Evolutionary conservation across 2,797 vertebrate species (phyloP), one percentile per base, ranked within the genome.

Genomic region (Mergus octosetaceus): DNA sequence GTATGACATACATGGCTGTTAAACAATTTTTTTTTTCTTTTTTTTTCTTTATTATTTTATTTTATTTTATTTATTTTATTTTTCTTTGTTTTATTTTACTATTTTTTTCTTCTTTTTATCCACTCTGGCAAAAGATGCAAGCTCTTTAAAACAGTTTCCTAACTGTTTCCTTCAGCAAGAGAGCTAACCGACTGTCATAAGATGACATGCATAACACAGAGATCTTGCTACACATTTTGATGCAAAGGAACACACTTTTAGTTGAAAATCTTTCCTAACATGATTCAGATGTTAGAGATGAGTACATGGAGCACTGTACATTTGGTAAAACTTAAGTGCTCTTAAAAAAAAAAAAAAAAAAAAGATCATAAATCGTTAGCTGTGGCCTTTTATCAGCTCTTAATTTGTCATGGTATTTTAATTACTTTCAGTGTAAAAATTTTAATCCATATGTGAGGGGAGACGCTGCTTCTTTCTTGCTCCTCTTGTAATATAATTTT

Each of bases 321-420:
- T 96, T 98, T 98, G 97, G 97, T 96, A 97, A 96, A 97, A 96
- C 97, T 98, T 98, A 97, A 98, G 97, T 96, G 94, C 72, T 90
- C 89, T 97, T 93, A 87, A 78, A 91, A 94, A 13, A 94, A 97
- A 27, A 24, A 97, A 47, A 47, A 13, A 51, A 51, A 91, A 97
- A 93, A 94, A 85, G 75, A 95, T 74, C 93, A 94, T 98, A 97
- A 98, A 98, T 97, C 96, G 97, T 97, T 79, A 89, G 83, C 94
- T 93, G 85, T 95, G 95, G 97, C 91, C 97, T 98, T 98, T 98
- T 98, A 98, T 98, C 98, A 97, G 95, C 75, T 94, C 96, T 96
- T 97, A 97, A 97, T 97, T 98, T 96, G 96, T 97, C 97, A 97
- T 91, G 95, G 94, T 97, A 97, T 97, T 97, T 97, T 97, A 97